Base-by-base conservation (phyloP, 1,140 invertebrate species). In the Leptinotarsa defecta region DNA sequence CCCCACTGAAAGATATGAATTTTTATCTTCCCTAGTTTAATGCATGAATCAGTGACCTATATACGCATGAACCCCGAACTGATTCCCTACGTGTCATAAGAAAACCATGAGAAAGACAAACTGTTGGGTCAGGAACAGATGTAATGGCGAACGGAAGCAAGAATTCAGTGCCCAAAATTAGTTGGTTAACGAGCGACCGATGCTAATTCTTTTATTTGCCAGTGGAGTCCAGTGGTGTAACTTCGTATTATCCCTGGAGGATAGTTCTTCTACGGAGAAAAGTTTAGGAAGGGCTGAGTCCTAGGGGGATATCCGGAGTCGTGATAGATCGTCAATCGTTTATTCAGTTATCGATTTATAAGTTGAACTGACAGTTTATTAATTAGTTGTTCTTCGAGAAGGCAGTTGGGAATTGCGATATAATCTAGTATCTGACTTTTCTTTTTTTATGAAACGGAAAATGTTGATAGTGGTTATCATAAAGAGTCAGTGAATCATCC, bases 131-230 rank as follows among this genome's bases (percentile, higher is more conserved):
- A 57, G 52, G 52, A 57, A 57, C 52, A 57, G 52, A 57, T 57
- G 52, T 57, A 57, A 57, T 57, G 17, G 52, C 52, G 52, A 57
- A 57, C 52, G 52, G 52, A 57, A 57, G 52, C 52, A 57, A 57
- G 13, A 57, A 57, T 57, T 57, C 52, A 57, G 52, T 57, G 52
- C 52, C 52, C 15, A 57, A 57, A 57, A 57, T 57, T 57, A 57
- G 52, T 57, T 57, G 52, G 52, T 57, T 57, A 57, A 57, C 52
- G 52, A 57, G 52, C 52, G 52, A 57, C 52, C 52, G n/a, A 57
- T 57, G 52, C 15, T 57, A 57, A 57, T 57, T 57, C 52, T 57
- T 57, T 57, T 19, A 57, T 57, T 57, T 19, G 52, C 52, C n/a
- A 4, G 4, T n/a, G 13, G 13, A 57, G 52, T 17, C n/a, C 52